Evolutionary conservation across 2,797 vertebrate genomes (phyloP).

Genomic region (Astyanax mexicanus): DNA sequence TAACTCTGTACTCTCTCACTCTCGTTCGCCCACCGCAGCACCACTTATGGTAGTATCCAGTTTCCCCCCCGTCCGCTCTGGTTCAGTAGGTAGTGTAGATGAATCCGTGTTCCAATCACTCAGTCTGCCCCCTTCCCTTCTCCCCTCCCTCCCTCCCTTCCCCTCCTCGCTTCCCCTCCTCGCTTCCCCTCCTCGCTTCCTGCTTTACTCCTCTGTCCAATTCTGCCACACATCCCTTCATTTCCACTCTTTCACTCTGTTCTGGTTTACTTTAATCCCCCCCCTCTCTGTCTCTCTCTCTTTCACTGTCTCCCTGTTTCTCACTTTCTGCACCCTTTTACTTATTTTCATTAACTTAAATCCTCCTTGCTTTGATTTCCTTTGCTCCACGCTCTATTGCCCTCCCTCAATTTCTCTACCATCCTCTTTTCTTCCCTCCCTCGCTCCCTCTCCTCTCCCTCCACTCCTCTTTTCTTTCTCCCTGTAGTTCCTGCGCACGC

Average conservation of each 20-base stretch:
- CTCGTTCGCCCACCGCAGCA: conserved; percentile 72
- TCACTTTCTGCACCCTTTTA: not conserved
- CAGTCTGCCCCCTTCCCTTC: conserved; percentile 6
- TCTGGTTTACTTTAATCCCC: not conserved
- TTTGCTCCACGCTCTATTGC: not conserved
- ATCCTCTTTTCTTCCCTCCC: not conserved
- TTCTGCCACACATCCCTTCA: not conserved
- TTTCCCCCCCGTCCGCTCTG: conserved; percentile 71
- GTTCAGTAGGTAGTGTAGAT: conserved; percentile 66
- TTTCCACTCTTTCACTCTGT: not conserved
- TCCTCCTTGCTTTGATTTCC: not conserved
- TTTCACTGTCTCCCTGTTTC: not conserved
- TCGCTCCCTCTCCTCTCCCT: not conserved
- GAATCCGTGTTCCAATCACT: conserved; percentile 55
- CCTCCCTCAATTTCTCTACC: not conserved
- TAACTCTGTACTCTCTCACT: conserved; percentile 61
- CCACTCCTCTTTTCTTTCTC: conserved; percentile 24
- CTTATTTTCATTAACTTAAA: conserved; percentile 29
- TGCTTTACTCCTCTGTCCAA: not conserved
- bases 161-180: not conserved
- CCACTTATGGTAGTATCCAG: conserved; percentile 77
- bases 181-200: not conserved
- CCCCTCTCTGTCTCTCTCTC: not conserved
- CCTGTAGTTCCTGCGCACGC: conserved; percentile 90
- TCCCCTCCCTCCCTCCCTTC: not conserved